A percentile compares a stretch with the other conserved stretches of the same genome.
These are phyloP conservation scores for Phoxinus dragarum DNA, from an alignment of 2,797 vertebrate genomes.

Conservation along the genomic window DNA sequence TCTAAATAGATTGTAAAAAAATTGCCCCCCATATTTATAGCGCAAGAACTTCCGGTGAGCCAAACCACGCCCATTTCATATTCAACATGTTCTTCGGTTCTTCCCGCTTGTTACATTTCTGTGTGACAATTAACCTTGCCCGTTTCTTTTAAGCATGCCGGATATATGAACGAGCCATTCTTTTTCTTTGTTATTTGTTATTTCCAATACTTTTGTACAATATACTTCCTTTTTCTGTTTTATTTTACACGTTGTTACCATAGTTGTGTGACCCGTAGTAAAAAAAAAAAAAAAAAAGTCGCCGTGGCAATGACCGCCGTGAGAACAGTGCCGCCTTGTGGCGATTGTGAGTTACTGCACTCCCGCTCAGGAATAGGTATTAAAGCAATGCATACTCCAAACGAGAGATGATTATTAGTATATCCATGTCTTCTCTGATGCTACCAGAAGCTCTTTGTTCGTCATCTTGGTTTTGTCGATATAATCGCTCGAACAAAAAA, in stretches of 20 bases:
- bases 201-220: background rate
- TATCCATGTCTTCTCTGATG: background rate
- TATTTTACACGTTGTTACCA: background rate
- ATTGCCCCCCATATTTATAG: too few species aligned
- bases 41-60: background rate
- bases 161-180: background rate
- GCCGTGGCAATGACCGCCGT: background rate
- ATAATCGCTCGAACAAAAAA: background rate
- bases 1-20: background rate
- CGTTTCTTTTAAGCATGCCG: background rate
- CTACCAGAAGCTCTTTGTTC: background rate
- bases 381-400: background rate
- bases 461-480: background rate
- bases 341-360: background rate
- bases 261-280: background rate
- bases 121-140: background rate
- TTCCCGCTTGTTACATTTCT: background rate
- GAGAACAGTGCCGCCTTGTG: background rate
- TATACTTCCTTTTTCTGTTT: background rate
- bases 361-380: background rate
- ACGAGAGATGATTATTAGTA: background rate
- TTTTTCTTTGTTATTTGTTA: background rate
- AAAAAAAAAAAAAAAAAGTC: background rate
- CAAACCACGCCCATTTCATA: background rate
- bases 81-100: accelerated